Percentiles rank a stretch among this genome's conserved stretches.
Conservation (phyloP, 2,113 vertebrate species). For the Desmodus rotundus region DNA sequence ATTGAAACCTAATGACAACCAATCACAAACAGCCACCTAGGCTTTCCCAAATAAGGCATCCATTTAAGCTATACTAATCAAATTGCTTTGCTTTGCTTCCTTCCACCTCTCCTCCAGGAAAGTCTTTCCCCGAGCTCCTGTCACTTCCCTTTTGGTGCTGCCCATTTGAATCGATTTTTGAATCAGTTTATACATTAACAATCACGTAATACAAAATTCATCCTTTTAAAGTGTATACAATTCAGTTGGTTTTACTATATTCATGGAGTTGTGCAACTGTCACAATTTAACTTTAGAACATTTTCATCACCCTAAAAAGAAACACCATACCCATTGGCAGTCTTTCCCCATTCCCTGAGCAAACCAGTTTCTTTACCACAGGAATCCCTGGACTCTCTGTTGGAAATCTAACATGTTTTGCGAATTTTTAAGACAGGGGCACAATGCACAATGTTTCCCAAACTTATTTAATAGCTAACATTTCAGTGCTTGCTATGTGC, state of each 20-base stretch:
- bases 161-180: neutral
- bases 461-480: constrained; percentile 27
- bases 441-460: neutral
- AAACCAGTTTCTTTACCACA: constrained; percentile 14
- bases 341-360: neutral
- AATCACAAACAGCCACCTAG: neutral
- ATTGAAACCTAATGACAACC: neutral
- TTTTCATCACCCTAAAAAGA: neutral
- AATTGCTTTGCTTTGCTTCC: neutral
- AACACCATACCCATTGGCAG: neutral
- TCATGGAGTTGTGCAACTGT: neutral
- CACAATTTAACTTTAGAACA: constrained; percentile 3
- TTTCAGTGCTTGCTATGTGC: neutral
- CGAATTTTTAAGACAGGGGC: neutral
- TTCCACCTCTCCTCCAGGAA: neutral
- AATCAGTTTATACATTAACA: neutral
- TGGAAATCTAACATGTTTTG: neutral
- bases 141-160: neutral
- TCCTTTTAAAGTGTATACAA: neutral
- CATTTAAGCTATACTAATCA: neutral
- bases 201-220: neutral
- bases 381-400: neutral
- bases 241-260: constrained; percentile 29
- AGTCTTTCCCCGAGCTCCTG: neutral
- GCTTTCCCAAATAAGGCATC: neutral